Evolutionary conservation across 2,888 invertebrate species (phyloP).

Genomic region (Liopterus haemorrhoidalis): DNA sequence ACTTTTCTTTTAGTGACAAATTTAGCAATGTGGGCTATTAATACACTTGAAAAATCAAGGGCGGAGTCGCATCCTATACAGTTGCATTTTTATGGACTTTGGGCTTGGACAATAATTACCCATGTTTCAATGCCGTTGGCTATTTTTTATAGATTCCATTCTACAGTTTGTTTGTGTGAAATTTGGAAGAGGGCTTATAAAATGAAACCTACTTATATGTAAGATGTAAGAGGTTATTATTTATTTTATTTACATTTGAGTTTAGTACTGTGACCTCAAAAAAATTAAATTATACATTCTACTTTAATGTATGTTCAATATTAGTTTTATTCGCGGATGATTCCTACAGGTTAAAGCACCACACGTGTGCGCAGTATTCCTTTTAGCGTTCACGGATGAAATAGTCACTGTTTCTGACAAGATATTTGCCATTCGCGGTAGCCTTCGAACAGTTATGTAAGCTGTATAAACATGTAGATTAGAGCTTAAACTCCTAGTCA

Average conservation of each 20-base stretch:
- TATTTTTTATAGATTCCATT: slow-evolving; percentile 92
- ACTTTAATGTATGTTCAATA: not conserved
- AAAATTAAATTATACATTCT: not conserved
- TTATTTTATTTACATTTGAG: slow-evolving; percentile 1
- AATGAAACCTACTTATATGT: slow-evolving; percentile 81
- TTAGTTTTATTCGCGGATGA: not conserved
- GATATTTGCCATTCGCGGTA: too few relatives aligned
- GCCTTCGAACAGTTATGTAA: too few relatives aligned
- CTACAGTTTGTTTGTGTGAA: slow-evolving; percentile 91
- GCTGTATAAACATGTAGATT: too few relatives aligned
- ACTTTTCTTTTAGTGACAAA: slow-evolving; percentile 87
- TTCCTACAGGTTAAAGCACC: too few relatives aligned
- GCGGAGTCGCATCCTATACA: slow-evolving; percentile 90
- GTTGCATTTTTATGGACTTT: slow-evolving; percentile 83
- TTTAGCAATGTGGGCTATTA: slow-evolving; percentile 91
- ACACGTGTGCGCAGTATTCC: too few relatives aligned
- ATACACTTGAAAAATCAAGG: slow-evolving; percentile 83
- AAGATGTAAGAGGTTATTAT: not conserved
- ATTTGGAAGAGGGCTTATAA: slow-evolving; percentile 96
- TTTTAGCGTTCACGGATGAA: too few relatives aligned
- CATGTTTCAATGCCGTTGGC: slow-evolving; percentile 90
- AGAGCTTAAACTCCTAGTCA: too few relatives aligned
- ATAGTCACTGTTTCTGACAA: too few relatives aligned
- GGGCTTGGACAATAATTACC: slow-evolving; percentile 95
- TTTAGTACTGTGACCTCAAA: not conserved